Base-by-base conservation (phyloP, 2,888 invertebrate species). In the Teinopalpus imperialis region DNA sequence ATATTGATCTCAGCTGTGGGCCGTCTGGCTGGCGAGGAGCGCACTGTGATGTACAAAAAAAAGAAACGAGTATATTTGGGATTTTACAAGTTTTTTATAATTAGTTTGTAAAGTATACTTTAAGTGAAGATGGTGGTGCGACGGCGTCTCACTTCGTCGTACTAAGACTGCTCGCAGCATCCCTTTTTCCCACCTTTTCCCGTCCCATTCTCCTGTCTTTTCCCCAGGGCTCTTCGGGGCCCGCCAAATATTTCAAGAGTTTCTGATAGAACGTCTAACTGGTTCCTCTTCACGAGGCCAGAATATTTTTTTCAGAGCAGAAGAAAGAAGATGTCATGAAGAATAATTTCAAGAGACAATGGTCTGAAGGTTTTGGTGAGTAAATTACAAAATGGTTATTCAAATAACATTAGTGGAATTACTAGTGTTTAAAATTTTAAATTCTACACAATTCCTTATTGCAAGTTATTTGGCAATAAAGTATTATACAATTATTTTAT, bases 81-180 rank as follows among this genome's bases (percentile, higher is more conserved):
- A 81, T 83, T 82, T 86, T 87, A 88, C 86, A 87, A 86, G 82
- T 82, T 86, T 88, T 85, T 88, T 85, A 86, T 86, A 86, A 83
- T 87, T 86, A 85, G 85, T 86, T 83, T 78, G 79, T 82, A 85
- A 80, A 78, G 75, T 79, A 78, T 82, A 83, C 75, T 79, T 65
- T 87, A 87, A 87, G 86, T 77, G 77, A 82, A 86, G 81, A 72
- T 77, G 74, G 69, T 62, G 65, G 62, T 58, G 69, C 63, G 69
- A 62, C 61, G 59, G 54, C 59, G 47, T 40, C 23, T 43, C 49
- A 54, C 60, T 61, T 61, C 64, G 70, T 63, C 65, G 69, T 63
- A 63, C 66, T 59, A 54, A 57, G 70, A 69, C 61, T 71, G 75
- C 69, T 76, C 80, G 82, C 86, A 81, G 85, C 80, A 52, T 54